Evolutionary conservation across 2,888 invertebrate species (phyloP).

Genomic region (Eupelmus urozonus): DNA sequence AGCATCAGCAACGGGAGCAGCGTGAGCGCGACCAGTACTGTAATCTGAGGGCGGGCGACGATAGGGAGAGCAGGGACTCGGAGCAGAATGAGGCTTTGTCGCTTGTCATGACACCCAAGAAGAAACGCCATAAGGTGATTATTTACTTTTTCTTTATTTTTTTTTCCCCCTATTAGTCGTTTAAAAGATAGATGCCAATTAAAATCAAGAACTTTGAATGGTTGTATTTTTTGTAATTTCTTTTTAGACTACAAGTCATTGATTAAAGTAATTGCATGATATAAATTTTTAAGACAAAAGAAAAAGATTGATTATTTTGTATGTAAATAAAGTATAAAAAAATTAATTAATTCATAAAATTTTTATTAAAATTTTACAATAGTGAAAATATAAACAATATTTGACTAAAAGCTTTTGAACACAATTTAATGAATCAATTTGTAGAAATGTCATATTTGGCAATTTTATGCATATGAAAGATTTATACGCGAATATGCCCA

Average conservation of each 20-base stretch:
- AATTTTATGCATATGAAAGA: no score
- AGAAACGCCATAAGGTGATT: slow-evolving; percentile 94
- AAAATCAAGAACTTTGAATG: background rate
- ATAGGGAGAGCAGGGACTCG: slow-evolving; percentile 80
- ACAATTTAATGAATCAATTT: no score
- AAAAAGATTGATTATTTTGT: no score
- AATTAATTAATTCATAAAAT: background rate
- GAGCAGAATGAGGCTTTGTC: slow-evolving; percentile 97
- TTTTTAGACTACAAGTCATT: background rate
- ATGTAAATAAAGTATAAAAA: slow-evolving; percentile 1
- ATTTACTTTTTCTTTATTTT: no score
- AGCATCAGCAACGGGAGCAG: slow-evolving; percentile 73
- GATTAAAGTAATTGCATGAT: background rate
- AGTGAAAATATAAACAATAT: no score
- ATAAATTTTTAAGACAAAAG: no score
- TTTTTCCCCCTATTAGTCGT: no score
- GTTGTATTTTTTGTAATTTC: background rate
- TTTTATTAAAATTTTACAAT: no score
- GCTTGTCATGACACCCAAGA: slow-evolving; percentile 95
- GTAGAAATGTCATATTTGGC: no score
- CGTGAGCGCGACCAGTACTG: slow-evolving; percentile 73
- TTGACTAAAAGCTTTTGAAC: no score
- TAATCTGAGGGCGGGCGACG: slow-evolving; percentile 72
- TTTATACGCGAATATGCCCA: no score
- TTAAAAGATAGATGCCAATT: no score